phyloP scores from a whole-genome alignment of 1,140 invertebrate genomes.

The Drosophila mojavensis region DNA sequence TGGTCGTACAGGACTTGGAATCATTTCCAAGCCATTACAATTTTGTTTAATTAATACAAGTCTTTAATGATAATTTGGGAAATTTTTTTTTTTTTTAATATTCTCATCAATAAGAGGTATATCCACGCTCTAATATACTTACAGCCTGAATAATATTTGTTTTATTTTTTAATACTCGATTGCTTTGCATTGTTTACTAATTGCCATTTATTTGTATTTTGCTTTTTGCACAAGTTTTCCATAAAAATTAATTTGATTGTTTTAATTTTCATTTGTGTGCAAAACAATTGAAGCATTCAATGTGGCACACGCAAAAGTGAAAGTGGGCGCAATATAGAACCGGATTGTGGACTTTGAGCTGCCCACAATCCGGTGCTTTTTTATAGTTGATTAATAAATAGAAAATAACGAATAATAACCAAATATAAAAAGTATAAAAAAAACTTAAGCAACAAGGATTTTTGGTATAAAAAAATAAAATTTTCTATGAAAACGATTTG shows the following conservation, averaged over 20 bases:
- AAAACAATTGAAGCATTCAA: slow-evolving; percentile 53
- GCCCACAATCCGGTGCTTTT: too few relatives aligned
- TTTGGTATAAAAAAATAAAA: too few relatives aligned
- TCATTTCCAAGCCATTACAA: too few relatives aligned
- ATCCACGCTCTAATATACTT: too few relatives aligned
- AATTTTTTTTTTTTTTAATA: too few relatives aligned
- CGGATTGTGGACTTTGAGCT: too few relatives aligned
- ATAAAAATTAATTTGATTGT: slow-evolving; percentile 66
- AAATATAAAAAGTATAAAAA: not conserved
- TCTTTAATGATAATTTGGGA: too few relatives aligned
- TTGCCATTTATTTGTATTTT: slow-evolving; percentile 51
- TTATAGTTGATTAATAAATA: slow-evolving; percentile 69
- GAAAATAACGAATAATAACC: slow-evolving; percentile 8
- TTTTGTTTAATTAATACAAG: too few relatives aligned
- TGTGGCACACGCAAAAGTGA: slow-evolving; percentile 48
- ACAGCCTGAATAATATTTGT: not conserved
- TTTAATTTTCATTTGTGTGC: slow-evolving; percentile 62
- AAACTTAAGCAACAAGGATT: slow-evolving; percentile 15
- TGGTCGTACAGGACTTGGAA: too few relatives aligned
- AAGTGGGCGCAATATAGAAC: slow-evolving; percentile 22
- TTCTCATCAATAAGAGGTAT: not conserved
- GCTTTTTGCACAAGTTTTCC: slow-evolving; percentile 48
- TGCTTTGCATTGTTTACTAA: slow-evolving; percentile 62
- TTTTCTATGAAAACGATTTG: too few relatives aligned
- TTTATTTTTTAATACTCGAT: slow-evolving; percentile 13